Evolutionary conservation across 2,888 invertebrate species (phyloP).

Genomic region (Diloba caeruleocephala): DNA sequence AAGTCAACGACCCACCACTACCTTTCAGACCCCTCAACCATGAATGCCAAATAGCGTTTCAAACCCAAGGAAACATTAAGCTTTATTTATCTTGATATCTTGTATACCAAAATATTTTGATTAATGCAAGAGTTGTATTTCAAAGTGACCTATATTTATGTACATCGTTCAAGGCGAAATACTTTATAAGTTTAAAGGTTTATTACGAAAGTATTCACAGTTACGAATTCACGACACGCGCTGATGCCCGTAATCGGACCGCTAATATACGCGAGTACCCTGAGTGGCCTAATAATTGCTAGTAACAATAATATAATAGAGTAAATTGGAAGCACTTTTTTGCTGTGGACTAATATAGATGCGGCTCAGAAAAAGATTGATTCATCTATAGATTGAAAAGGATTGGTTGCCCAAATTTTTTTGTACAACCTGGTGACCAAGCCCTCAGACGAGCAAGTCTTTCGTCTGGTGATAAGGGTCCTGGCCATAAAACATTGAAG

Average conservation of each 20-base stretch:
- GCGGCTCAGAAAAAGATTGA: no score
- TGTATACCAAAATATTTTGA: conserved; percentile 22
- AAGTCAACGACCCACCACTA: no score
- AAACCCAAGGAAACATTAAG: no score
- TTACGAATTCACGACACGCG: conserved; percentile 48
- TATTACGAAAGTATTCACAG: conserved; percentile 56
- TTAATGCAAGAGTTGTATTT: conserved; percentile 30
- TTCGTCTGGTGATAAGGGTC: no score
- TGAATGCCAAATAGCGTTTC: no score
- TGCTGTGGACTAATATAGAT: not conserved
- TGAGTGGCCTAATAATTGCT: conserved; percentile 43
- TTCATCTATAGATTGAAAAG: no score
- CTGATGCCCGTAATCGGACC: conserved; percentile 29
- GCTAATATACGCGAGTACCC: conserved; percentile 41
- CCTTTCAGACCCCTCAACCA: no score
- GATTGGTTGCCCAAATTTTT: no score
- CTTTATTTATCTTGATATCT: no score
- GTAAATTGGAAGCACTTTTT: conserved; percentile 15
- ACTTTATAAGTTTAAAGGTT: conserved; percentile 53
- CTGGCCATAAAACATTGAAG: no score
- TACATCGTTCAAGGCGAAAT: conserved; percentile 47
- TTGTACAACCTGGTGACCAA: no score
- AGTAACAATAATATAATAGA: conserved; percentile 38
- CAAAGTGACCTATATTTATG: conserved; percentile 40
- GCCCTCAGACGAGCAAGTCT: no score